Base-by-base conservation (phyloP, 1,140 invertebrate genomes). In the Neelides sp. region DNA sequence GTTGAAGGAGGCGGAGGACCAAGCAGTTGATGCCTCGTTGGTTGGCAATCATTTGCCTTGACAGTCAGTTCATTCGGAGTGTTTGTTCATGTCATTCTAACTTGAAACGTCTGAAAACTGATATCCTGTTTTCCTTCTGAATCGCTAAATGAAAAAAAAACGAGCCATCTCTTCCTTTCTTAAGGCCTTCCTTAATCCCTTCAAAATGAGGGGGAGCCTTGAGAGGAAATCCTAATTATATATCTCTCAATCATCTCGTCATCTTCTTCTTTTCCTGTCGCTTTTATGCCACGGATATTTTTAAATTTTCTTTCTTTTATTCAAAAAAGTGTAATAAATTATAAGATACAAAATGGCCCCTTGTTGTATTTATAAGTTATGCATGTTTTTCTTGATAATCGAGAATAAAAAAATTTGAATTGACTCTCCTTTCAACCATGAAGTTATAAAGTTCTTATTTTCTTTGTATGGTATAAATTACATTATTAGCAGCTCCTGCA, bases 21-120 rank as follows among this genome's bases (percentile, higher is more conserved):
- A n/a, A n/a, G n/a, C n/a, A n/a, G n/a, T n/a, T n/a, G n/a, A n/a
- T n/a, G n/a, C n/a, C n/a, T n/a, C n/a, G n/a, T n/a, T 7, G 27
- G 26, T 32, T 45, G 42, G 27, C 42, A 51, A 51, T 51, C 49
- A 51, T 51, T 45, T 43, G 41, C 50, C 39, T 46, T 57, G 48
- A 52, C 30, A 47, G 26, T 26, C 42, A 44, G 32, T 43, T 46
- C 20, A 44, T 27, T 48, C 22, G 10, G 8, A 42, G 40, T 57
- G 50, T 57, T 57, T 53, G 48, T 48, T 52, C 55, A 57, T 57
- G 55, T 57, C 55, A 57, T 48, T 57, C 47, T 49, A 23, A n/a
- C 30, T 46, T 58, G 56, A 51, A 58, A 54, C 28, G 48, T 50
- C 26, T 58, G 56, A 58, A 58, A 58, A 54, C 49, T 47, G 56